A percentile compares a stretch with the other conserved stretches of the same genome.
phyloP scores from a whole-genome alignment of 2,888 invertebrate species.

The Lottia scabra region DNA sequence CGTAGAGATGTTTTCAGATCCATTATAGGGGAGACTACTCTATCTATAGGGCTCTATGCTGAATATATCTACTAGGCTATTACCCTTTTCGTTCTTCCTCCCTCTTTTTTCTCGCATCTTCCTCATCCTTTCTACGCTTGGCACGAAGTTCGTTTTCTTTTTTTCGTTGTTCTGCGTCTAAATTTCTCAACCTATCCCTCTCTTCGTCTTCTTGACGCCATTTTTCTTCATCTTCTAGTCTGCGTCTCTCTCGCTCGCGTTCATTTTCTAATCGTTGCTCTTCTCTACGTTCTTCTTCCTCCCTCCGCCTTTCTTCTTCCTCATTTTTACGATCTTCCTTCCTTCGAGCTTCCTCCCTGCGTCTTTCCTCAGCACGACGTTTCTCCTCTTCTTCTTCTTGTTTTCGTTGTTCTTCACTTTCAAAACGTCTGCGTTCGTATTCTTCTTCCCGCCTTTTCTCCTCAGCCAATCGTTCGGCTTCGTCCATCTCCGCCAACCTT shows the following conservation, averaged over 20 bases:
- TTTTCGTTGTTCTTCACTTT: slow-evolving; percentile 21
- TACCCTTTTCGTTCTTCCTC: slow-evolving; percentile 16
- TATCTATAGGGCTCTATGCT: too few species aligned
- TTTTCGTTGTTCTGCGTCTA: slow-evolving; percentile 33
- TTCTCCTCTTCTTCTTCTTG: slow-evolving; percentile 32
- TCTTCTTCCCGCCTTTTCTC: slow-evolving; percentile 18
- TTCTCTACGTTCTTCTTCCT: slow-evolving; percentile 6
- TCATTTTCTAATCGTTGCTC: slow-evolving; percentile 2
- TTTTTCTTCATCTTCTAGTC: slow-evolving; percentile 6
- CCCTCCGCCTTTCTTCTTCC: slow-evolving; percentile 19
- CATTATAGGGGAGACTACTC: too few species aligned
- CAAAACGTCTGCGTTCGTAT: slow-evolving; percentile 21
- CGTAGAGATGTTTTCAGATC: too few species aligned
- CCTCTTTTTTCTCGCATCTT: too few species aligned
- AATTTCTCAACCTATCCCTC: slow-evolving; percentile 11
- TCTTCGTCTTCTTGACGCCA: not conserved
- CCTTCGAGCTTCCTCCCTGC: slow-evolving; percentile 28
- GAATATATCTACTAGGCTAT: slow-evolving; percentile 21
- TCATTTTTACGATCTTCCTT: slow-evolving; percentile 30
- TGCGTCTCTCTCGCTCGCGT: slow-evolving; percentile 10
- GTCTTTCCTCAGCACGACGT: slow-evolving; percentile 33
- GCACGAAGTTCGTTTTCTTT: slow-evolving; percentile 8
- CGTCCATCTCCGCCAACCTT: slow-evolving; percentile 11
- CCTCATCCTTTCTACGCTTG: too few species aligned
- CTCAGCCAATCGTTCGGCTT: slow-evolving; percentile 23